Conservation (phyloP, 1,140 invertebrate genomes). For the Argopecten irradians region DNA sequence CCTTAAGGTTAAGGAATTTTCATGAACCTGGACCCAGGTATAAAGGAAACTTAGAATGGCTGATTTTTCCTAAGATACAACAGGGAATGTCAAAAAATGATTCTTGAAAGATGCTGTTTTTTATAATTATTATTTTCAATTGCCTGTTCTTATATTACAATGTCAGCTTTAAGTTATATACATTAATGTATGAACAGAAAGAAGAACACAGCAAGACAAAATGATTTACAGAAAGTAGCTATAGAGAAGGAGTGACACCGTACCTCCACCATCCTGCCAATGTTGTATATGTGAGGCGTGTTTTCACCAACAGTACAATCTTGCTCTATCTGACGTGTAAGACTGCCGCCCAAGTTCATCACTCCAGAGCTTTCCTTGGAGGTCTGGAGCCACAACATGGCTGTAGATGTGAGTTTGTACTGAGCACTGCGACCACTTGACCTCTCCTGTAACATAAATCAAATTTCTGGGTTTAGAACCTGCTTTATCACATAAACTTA, state of each 20-base stretch:
- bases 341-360: constrained; percentile 98
- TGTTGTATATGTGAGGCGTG: constrained; percentile 98
- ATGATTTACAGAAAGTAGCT: background rate
- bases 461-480: too few relatives aligned
- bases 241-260: constrained; percentile 27
- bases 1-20: too few relatives aligned
- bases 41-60: too few relatives aligned
- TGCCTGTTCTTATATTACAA: too few relatives aligned
- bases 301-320: constrained; percentile 93
- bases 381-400: constrained; percentile 99
- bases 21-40: too few relatives aligned
- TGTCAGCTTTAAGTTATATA: too few relatives aligned
- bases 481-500: too few relatives aligned
- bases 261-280: constrained; percentile 86
- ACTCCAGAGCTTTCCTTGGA: constrained; percentile 97
- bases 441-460: constrained; percentile 84
- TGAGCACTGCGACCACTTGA: constrained; percentile 94
- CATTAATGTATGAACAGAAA: background rate
- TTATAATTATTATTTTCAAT: too few relatives aligned
- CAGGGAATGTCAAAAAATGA: too few relatives aligned
- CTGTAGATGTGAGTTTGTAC: constrained; percentile 99
- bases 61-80: too few relatives aligned
- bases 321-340: constrained; percentile 97
- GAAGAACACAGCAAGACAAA: background rate
- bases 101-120: too few relatives aligned